Base-by-base conservation (phyloP, 2,113 vertebrate genomes). In the Vombatus ursinus region DNA sequence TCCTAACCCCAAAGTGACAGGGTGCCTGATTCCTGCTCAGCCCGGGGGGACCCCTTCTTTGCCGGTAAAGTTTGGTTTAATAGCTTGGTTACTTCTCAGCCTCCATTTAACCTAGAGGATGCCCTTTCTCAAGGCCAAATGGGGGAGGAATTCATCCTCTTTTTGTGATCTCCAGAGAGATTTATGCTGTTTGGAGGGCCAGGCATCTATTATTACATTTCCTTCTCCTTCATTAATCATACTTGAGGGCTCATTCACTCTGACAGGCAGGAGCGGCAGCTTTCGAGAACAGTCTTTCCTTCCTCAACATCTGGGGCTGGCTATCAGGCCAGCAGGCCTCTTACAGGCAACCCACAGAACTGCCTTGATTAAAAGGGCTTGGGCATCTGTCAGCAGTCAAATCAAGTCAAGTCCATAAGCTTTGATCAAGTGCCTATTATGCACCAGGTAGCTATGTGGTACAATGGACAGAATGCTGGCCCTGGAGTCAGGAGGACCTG, bases 141-240 rank as follows among this genome's bases (percentile, higher is more conserved):
- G 1, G n/a, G 77, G 91, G 94, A 52, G 89, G 95, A n/a, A 52
- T 11, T 54, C 89, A 22, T 52, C 49, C 93, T 93, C 49, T 26
- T 77, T 84, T 23, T 1, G 23, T 54, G 2, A 0, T 90, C 92
- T 53, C 92, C 26, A 10, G 94, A 19, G 92, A 95, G 95, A 91
- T 44, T 93, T 37, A 90, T 53, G 93, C 93, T 2, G 37, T 3
- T 3, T 23, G 91, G 92, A 0, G 0, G 95, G 47, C 92, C 0
- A 0, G 49, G 53, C 26, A 3, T 0, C 68, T 57, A 0, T 25
- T 52, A 57, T 54, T 52, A 24, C 77, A 3, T 53, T 92, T 92
- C 96, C 95, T 92, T 50, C 89, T 37, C 61, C 2, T 26, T 19
- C 95, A 68, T 96, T 50, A 90, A 89, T 96, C 97, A 61, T 22